These are phyloP conservation scores for Tachyglossus aculeatus DNA, from an alignment of 2,797 vertebrate genomes.

Conservation along the genomic window DNA sequence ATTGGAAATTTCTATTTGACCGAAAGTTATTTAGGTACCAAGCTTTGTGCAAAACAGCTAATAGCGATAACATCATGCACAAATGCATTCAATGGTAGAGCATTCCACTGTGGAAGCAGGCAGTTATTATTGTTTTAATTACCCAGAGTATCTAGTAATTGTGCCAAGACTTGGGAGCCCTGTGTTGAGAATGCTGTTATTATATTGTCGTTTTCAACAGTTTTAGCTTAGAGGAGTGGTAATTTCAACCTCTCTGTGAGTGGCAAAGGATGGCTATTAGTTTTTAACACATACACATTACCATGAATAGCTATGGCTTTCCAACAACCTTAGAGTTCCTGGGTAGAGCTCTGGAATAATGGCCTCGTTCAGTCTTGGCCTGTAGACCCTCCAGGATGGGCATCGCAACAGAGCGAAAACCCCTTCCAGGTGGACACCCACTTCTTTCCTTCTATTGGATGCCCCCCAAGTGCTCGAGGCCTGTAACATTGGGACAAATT, in stretches of 20 bases:
- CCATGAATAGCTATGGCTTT: background rate
- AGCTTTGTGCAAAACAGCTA: too few species aligned
- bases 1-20: too few species aligned
- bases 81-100: constrained; percentile 55
- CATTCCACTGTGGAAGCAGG: constrained; percentile 62
- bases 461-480: too few species aligned
- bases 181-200: constrained; percentile 64
- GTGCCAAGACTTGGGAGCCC: constrained; percentile 55
- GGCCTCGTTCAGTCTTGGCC: background rate
- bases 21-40: too few species aligned
- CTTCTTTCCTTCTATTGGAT: too few species aligned
- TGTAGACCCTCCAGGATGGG: too few species aligned
- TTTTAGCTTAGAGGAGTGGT: constrained; percentile 56
- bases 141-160: constrained; percentile 63
- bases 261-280: constrained; percentile 56
- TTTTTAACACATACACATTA: background rate
- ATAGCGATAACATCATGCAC: constrained; percentile 19
- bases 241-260: constrained; percentile 65
- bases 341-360: background rate
- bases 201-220: constrained; percentile 71
- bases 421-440: too few species aligned
- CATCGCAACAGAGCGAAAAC: too few species aligned
- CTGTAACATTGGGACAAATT: too few species aligned
- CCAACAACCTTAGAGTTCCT: background rate
- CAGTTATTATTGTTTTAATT: constrained; percentile 75